A percentile compares a stretch with the other conserved stretches of the same genome.
phyloP scores from a whole-genome alignment of 2,888 invertebrate species.

The Nemoura dubitans region DNA sequence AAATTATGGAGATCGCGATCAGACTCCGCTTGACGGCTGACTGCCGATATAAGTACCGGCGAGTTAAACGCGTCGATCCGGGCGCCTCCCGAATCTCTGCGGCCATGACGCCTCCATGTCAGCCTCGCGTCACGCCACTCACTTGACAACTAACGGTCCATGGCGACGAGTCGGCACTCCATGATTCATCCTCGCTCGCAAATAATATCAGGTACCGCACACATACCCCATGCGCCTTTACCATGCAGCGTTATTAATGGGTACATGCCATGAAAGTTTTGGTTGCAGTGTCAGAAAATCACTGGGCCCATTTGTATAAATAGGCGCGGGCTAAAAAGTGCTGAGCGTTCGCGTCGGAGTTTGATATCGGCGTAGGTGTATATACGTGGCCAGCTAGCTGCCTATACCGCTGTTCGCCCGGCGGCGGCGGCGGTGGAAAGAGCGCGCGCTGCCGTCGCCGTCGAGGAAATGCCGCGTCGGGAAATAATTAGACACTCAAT shows the following conservation, averaged over 20 bases:
- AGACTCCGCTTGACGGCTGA: not conserved
- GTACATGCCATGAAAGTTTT: not conserved
- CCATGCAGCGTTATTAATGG: not conserved
- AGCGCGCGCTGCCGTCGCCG: not conserved
- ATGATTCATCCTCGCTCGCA: not conserved
- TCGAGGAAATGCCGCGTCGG: not conserved
- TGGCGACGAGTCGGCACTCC: too few species aligned
- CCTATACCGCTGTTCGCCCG: too few species aligned
- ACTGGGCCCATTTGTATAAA: not conserved
- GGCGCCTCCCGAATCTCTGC: too few species aligned
- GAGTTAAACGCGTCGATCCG: not conserved
- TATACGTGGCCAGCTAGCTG: too few species aligned
- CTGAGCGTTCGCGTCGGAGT: not conserved
- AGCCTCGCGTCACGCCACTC: too few species aligned
- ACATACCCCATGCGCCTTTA: not conserved
- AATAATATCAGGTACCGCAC: not conserved
- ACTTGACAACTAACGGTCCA: too few species aligned
- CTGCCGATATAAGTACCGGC: not conserved
- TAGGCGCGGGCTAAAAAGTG: not conserved
- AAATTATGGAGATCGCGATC: not conserved
- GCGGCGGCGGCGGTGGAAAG: too few species aligned
- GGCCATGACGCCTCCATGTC: too few species aligned
- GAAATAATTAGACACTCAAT: slow-evolving; percentile 12
- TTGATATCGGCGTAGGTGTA: not conserved
- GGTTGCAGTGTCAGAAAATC: not conserved